Evolutionary conservation across 2,797 vertebrate genomes (phyloP), one percentile per base, ranked within the genome.

Genomic region (Labroides dimidiatus): DNA sequence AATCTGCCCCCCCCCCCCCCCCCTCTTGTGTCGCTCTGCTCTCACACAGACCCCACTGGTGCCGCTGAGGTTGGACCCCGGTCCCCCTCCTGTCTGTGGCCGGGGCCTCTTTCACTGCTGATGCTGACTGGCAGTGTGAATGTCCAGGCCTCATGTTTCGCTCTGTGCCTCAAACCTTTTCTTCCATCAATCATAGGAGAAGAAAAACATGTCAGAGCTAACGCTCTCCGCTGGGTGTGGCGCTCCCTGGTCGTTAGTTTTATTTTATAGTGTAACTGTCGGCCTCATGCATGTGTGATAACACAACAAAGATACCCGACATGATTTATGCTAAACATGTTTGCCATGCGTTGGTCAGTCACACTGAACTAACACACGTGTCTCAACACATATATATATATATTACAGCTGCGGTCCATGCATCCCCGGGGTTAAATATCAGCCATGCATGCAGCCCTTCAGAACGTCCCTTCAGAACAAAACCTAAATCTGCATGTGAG

Each of bases 161-260:
- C 86, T 73, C 84, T 57, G 61, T 77, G 50, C 85, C 79, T 69
- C 8, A 77, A 86, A 72, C 71, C 81, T 69, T 81, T 80, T 72
- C 80, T 78, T 41, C 84, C 90, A 92, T 94, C 89, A 92, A 92
- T 93, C 91, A 92, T 70, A 69, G 56, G 10, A 49, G 61, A 89
- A 91, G 87, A 82, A 92, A 91, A 93, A 93, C 87, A 91, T 90
- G 91, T 92, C 93, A 92, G 55, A 59, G 79, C 72, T 81, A 84
- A 91, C 90, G 85, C 84, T 72, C 67, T 51, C 44, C 61, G 57
- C 89, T n/a, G n/a, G n/a, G n/a, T n/a, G n/a, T n/a, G 64, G 68
- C 87, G 78, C 83, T 88, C 74, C 85, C 70, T 78, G 65, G 59
- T 43, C n/a, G 73, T 82, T 69, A 23, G 41, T 47, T 74, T 70